Conservation (phyloP, 2,797 vertebrate species). For the Eremophila alpestris region DNA sequence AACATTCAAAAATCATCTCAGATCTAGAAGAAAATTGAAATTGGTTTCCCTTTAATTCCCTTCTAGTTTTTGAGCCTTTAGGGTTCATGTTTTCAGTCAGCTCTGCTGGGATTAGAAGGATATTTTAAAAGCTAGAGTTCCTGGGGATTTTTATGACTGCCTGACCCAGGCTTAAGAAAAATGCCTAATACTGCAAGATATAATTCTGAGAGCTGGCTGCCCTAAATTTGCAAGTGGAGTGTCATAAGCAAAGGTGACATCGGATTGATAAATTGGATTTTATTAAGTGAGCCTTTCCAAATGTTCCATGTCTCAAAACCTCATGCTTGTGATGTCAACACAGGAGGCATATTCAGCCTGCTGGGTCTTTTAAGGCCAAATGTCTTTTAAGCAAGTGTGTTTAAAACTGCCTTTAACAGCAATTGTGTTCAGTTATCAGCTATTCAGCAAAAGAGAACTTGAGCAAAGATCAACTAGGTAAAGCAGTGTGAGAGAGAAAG, state of each 20-base stretch:
- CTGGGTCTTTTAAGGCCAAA: not conserved
- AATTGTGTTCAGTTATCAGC: not conserved
- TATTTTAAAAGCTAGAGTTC: constrained; percentile 11
- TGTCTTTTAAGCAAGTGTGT: not conserved
- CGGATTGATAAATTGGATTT: not conserved
- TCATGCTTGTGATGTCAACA: not conserved
- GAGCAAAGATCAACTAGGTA: not conserved
- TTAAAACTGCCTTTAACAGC: not conserved
- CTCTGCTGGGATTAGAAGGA: constrained; percentile 32
- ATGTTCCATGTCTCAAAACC: not conserved
- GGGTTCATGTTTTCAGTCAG: not conserved
- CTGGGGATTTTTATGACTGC: not conserved
- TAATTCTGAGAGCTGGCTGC: not conserved
- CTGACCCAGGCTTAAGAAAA: constrained; percentile 20
- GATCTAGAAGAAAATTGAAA: not conserved
- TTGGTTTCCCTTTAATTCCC: constrained; percentile 14
- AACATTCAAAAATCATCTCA: not conserved
- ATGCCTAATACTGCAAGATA: not conserved
- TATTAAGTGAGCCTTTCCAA: not conserved
- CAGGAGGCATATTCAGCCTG: not conserved
- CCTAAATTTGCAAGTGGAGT: not conserved
- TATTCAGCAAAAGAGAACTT: not conserved
- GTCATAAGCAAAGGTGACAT: not conserved
- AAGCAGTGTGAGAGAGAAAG: not conserved
- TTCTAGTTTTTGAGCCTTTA: not conserved